Conservation (phyloP, 2,888 invertebrate species). For the Brachypalpus laphriformis region DNA sequence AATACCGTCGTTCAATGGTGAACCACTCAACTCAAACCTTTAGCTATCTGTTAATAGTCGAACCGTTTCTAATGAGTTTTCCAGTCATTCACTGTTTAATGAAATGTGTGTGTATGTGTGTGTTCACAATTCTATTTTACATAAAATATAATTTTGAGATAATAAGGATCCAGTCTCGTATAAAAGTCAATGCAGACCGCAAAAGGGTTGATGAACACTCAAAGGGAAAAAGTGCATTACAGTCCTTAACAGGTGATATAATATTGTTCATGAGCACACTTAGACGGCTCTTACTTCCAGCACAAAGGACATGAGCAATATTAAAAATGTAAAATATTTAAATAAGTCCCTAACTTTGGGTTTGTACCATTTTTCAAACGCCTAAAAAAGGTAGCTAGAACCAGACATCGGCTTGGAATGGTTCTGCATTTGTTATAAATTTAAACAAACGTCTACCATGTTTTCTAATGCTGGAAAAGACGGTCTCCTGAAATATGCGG, state of each 20-base stretch:
- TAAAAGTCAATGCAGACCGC: background rate
- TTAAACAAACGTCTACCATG: too few relatives aligned
- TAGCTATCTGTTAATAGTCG: background rate
- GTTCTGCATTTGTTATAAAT: too few relatives aligned
- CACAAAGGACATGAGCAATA: background rate
- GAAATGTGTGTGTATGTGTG: background rate
- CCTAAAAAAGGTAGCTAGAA: too few relatives aligned
- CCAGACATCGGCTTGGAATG: too few relatives aligned
- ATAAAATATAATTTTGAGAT: background rate
- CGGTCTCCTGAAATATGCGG: too few relatives aligned
- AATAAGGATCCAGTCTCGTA: background rate
- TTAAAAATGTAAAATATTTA: background rate
- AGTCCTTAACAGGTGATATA: too few relatives aligned
- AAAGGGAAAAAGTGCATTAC: background rate
- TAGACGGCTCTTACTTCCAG: background rate
- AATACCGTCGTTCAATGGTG: background rate
- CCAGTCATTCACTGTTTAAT: background rate
- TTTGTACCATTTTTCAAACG: too few relatives aligned
- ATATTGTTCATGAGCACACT: background rate
- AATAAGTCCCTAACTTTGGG: background rate
- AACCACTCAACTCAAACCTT: background rate
- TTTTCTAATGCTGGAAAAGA: too few relatives aligned
- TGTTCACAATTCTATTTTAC: background rate
- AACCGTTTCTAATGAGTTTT: background rate
- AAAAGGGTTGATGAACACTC: background rate